phyloP scores from a whole-genome alignment of 2,888 invertebrate genomes.

The Chymomyza caudatula region DNA sequence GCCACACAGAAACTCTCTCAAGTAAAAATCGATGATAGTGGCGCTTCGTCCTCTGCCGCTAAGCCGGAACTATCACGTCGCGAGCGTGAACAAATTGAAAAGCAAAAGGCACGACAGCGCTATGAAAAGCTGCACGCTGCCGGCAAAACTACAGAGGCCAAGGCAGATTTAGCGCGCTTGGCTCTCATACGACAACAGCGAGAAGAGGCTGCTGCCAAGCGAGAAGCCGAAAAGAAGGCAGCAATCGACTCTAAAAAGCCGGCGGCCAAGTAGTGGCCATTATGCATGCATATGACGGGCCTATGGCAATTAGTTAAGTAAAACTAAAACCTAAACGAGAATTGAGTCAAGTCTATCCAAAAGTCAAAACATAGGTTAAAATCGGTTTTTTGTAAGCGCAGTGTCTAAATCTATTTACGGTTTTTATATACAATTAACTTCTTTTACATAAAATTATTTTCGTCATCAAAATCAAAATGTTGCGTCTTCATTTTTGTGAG shows the following conservation, averaged over 20 bases:
- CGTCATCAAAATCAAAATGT: slow-evolving; percentile 13
- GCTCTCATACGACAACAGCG: slow-evolving; percentile 96
- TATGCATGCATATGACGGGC: slow-evolving; percentile 8
- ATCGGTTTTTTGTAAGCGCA: background rate
- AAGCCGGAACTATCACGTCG: slow-evolving; percentile 89
- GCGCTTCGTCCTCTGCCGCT: background rate
- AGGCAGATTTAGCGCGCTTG: slow-evolving; percentile 94
- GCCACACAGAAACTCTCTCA: slow-evolving; percentile 83
- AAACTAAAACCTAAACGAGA: slow-evolving; percentile 1
- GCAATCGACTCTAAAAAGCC: slow-evolving; percentile 73
- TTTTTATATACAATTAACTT: background rate
- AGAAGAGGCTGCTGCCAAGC: slow-evolving; percentile 94
- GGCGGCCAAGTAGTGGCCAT: slow-evolving; percentile 42
- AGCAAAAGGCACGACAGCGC: slow-evolving; percentile 91
- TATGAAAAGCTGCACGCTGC: slow-evolving; percentile 96
- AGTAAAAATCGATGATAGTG: slow-evolving; percentile 61
- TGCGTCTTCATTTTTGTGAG: slow-evolving; percentile 24
- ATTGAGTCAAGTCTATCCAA: slow-evolving; percentile 4
- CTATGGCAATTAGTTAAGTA: slow-evolving; percentile 45
- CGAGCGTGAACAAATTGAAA: slow-evolving; percentile 93
- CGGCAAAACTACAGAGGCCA: slow-evolving; percentile 97
- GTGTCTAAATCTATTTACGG: background rate
- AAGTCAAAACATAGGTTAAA: background rate
- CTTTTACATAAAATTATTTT: slow-evolving; percentile 10
- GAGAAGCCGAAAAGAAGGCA: slow-evolving; percentile 92